Evolutionary conservation across 1,140 invertebrate species (phyloP), one percentile per base, ranked within the genome.

Genomic region (Papilio polyxenes): DNA sequence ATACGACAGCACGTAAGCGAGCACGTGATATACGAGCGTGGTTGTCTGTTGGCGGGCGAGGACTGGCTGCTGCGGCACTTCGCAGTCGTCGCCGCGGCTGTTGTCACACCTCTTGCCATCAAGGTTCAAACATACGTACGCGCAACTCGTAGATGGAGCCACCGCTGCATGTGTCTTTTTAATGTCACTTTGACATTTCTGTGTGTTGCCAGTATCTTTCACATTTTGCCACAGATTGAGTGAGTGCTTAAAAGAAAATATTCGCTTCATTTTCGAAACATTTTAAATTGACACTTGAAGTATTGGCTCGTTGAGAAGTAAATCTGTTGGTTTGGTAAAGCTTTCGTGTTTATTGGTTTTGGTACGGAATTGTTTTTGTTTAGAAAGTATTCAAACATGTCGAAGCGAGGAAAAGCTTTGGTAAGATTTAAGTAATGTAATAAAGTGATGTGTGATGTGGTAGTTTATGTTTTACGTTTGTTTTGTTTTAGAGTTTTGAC

Each of bases 1-100:
- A 80, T 74, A 75, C 69, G 49, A 80, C 23, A 92, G 95, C 95
- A 97, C 96, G 95, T 96, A 69, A 97, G 96, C 86, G 97, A 98
- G 93, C 96, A 97, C 83, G 97, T 97, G 91, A 99, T 99, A 92
- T 98, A 98, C 95, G 98, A 98, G 91, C 96, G 97, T 72, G 99
- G 99, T 81, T 99, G 99, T 94, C 95, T 99, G 86, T 96, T 97
- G 84, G 97, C 98, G 82, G 98, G 97, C 80, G 98, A 99, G 94
- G 98, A 98, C 92, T 99, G 98, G 98, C 95, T 99, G 85, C 98
- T 99, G 93, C 96, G 96, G 86, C 98, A 99, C 95, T 95, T 99
- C 82, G 96, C 98, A 79, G 97, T 97, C 84, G 98, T 99, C 40
- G 98, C 98, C 56, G 97, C 97, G 78, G 96, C 97, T 62, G 96